Evolutionary conservation across 2,797 vertebrate species (phyloP).

Genomic region (Onychomys torridus): DNA sequence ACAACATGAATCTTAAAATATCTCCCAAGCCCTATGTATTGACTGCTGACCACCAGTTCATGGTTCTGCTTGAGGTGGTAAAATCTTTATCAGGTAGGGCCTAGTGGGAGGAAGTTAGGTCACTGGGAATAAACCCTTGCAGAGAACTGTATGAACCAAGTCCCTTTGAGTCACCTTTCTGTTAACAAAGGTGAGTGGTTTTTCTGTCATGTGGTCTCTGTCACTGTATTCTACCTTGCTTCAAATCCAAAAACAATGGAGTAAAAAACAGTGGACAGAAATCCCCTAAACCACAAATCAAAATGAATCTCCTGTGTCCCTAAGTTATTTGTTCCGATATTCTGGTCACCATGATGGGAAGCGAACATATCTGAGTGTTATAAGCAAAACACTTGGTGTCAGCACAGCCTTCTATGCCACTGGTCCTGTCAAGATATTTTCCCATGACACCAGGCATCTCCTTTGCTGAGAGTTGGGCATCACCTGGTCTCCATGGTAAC

Average conservation of each 20-base stretch:
- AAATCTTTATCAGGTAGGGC: background rate
- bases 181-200: background rate
- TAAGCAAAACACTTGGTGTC: conserved; percentile 65
- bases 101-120: background rate
- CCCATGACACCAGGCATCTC: conserved; percentile 65
- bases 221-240: background rate
- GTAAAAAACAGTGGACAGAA: background rate
- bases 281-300: background rate
- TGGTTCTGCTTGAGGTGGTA: background rate
- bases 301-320: background rate
- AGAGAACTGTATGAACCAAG: too few relatives aligned
- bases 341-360: background rate
- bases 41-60: background rate
- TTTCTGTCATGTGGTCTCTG: background rate
- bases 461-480: conserved; percentile 38
- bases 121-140: background rate
- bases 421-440: conserved; percentile 72
- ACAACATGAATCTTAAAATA: background rate
- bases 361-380: conserved; percentile 64
- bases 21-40: background rate
- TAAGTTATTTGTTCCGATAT: background rate
- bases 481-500: background rate
- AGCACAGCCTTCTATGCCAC: conserved; percentile 52
- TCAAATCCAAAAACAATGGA: too few relatives aligned
- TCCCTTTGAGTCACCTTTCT: background rate